These are phyloP conservation scores for Nyctibius grandis DNA, from an alignment of 2,797 vertebrate genomes.

Conservation along the genomic window DNA sequence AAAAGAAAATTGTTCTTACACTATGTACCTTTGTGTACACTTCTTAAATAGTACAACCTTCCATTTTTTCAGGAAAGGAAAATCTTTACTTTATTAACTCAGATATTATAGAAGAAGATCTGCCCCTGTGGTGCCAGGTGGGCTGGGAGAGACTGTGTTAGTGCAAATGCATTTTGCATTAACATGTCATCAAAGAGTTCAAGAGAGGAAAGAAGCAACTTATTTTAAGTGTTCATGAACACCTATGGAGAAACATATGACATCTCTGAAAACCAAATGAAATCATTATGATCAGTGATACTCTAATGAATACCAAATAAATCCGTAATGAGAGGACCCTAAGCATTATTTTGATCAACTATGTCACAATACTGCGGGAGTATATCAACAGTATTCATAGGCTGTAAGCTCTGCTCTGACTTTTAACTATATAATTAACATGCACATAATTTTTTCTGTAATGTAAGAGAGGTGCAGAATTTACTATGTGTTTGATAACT, in stretches of 20 bases:
- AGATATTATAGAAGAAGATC: neutral
- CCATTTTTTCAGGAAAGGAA: neutral
- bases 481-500: neutral
- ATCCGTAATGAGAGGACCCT: neutral
- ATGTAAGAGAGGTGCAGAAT: neutral
- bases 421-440: constrained; percentile 2
- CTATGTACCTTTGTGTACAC: neutral
- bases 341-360: constrained; percentile 50
- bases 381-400: neutral
- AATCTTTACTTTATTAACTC: neutral
- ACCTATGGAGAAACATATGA: constrained; percentile 26
- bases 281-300: constrained; percentile 32
- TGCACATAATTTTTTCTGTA: neutral
- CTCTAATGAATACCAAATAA: constrained; percentile 41
- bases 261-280: constrained; percentile 44
- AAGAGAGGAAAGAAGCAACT: constrained; percentile 31
- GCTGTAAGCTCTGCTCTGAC: neutral
- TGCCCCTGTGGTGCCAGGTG: neutral
- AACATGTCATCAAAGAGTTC: constrained; percentile 22
- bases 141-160: neutral
- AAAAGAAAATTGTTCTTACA: neutral
- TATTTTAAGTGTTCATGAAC: constrained; percentile 38
- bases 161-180: constrained; percentile 26
- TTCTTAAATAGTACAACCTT: neutral
- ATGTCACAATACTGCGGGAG: neutral